These are phyloP conservation scores for Sciaenops ocellatus DNA, from an alignment of 2,797 vertebrate genomes.

Conservation along the genomic window DNA sequence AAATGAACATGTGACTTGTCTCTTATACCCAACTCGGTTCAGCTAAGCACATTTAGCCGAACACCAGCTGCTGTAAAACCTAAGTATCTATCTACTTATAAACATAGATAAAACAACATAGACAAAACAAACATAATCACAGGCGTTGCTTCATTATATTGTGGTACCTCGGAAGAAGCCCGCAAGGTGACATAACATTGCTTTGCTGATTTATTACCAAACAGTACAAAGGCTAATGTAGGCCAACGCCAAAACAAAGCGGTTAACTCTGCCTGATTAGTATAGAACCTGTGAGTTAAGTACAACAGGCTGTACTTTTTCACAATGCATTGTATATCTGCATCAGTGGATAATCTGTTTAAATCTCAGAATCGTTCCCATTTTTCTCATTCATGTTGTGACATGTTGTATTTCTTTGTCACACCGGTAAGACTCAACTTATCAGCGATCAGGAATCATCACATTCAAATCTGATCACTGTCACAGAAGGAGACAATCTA, in stretches of 20 bases:
- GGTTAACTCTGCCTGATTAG: too few species aligned
- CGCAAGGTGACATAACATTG: too few species aligned
- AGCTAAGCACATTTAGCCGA: not conserved
- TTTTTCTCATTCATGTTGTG: not conserved
- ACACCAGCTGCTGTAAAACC: too few species aligned
- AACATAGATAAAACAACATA: too few species aligned
- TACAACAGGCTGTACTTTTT: not conserved
- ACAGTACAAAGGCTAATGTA: too few species aligned
- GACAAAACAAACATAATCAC: too few species aligned
- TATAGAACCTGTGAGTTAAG: constrained; percentile 7
- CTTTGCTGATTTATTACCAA: too few species aligned
- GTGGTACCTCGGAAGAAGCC: too few species aligned
- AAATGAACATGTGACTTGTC: not conserved
- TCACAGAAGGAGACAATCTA: constrained; percentile 24
- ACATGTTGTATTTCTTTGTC: not conserved
- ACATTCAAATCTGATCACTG: fast-evolving
- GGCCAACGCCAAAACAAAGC: too few species aligned
- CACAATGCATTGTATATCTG: not conserved
- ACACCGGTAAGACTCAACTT: constrained; percentile 54
- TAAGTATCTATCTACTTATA: too few species aligned
- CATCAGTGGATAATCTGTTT: not conserved
- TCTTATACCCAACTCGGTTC: not conserved
- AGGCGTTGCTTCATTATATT: too few species aligned
- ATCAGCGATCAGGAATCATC: fast-evolving
- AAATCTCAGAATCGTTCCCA: not conserved